Evolutionary conservation across 2,113 vertebrate genomes (phyloP).

Genomic region (Suncus etruscus): DNA sequence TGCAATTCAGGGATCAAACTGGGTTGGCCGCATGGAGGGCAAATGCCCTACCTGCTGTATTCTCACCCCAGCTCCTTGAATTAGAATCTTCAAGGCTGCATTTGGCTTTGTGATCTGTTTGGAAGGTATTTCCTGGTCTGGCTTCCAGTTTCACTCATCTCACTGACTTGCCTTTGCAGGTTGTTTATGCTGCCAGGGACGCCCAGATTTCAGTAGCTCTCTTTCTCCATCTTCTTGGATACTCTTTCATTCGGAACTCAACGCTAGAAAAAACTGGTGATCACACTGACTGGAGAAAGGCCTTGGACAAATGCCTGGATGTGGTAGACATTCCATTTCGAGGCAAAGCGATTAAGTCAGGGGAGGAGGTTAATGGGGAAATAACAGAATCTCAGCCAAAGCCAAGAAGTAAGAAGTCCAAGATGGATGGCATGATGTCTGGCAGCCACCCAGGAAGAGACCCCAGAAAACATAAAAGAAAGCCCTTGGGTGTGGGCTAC

Average conservation of each 20-base stretch:
- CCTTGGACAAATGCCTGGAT: constrained; percentile 90
- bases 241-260: constrained; percentile 78
- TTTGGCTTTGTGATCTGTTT: not conserved
- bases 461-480: constrained; percentile 93
- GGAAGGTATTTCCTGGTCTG: constrained; percentile 9
- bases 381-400: constrained; percentile 80
- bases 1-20: no score
- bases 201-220: constrained; percentile 96
- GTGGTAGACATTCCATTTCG: constrained; percentile 95
- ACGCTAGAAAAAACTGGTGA: constrained; percentile 65
- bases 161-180: constrained; percentile 85
- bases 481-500: constrained; percentile 95
- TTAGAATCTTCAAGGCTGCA: not conserved
- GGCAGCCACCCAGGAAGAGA: constrained; percentile 92
- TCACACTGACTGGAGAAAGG: constrained; percentile 85
- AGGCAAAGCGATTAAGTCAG: constrained; percentile 82
- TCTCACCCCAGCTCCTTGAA: no score
- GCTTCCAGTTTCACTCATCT: constrained; percentile 54
- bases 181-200: constrained; percentile 95
- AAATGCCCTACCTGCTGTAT: no score
- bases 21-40: no score
- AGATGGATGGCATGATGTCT: constrained; percentile 82
- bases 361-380: constrained; percentile 86
- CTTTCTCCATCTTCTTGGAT: constrained; percentile 93
- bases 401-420: constrained; percentile 83